Base-by-base conservation (phyloP, 2,888 invertebrate species). In the Alcis repandata region DNA sequence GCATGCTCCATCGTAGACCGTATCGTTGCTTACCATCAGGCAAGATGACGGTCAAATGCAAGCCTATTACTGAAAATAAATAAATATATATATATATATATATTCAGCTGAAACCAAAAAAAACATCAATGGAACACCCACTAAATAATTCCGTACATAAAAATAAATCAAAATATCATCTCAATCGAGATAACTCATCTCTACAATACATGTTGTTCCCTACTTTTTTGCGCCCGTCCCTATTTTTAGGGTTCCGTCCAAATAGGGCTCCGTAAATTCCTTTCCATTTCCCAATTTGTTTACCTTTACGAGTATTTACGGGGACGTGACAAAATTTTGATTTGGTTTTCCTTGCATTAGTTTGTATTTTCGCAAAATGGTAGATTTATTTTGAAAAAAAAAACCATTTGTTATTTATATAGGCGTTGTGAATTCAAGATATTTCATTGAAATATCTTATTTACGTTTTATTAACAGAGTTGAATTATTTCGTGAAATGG, bases 211-310 rank as follows among this genome's bases (percentile, higher is more conserved):
- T 38, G 20, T 22, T 22, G 46, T 22, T 63, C 20, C 32, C 48
- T 27, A 64, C 59, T 62, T 64, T 66, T 67, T 56, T 60, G 48
- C 32, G 15, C 56, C 1, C 41, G 36, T 58, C 51, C 59, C 53
- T 58, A 41, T 43, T 43, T n/a, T 32, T 19, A 53, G 36, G 51
- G 53, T 15, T 41, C 15, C 40, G 41, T 41, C 15, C 15, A 53
- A 53, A 53, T 52, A 40, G 38, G 61, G 49, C 53, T 36, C 49
- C 51, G 51, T 15, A 36, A 56, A 59, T 41, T 41, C 46, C 45
- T 40, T 56, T 33, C 51, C 43, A 61, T 61, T 61, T 53, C 17
- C 22, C 53, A 58, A 59, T 56, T 64, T 64, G 59, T 54, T 59
- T 48, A 59, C 54, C 53, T 59, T 52, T 15, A 22, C 40, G 19